These are phyloP conservation scores for Sipunculus nudus DNA, from an alignment of 2,888 invertebrate species.

Conservation along the genomic window DNA sequence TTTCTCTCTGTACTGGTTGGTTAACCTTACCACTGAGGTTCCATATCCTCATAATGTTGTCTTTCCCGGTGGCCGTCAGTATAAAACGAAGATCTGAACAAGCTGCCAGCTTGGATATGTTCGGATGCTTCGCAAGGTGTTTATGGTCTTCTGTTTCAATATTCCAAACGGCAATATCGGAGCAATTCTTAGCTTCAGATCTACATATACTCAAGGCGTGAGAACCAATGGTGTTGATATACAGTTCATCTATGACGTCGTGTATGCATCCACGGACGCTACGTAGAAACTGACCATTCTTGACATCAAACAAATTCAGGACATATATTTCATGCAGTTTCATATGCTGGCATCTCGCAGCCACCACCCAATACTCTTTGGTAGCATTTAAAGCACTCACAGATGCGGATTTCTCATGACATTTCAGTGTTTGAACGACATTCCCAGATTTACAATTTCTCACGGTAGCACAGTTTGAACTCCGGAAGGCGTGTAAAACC, in stretches of 20 bases:
- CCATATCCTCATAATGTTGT: slow-evolving; percentile 58
- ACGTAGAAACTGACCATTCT: slow-evolving; percentile 53
- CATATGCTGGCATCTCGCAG: slow-evolving; percentile 56
- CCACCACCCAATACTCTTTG: slow-evolving; percentile 58
- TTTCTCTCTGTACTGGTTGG: slow-evolving; percentile 53
- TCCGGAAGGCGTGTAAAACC: slow-evolving; percentile 56
- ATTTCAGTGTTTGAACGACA: slow-evolving; percentile 50
- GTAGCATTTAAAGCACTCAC: slow-evolving; percentile 56
- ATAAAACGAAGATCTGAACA: slow-evolving; percentile 57
- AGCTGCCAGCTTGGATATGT: slow-evolving; percentile 51
- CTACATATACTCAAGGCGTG: slow-evolving; percentile 57
- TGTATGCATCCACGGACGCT: slow-evolving; percentile 58
- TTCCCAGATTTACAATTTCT: slow-evolving; percentile 54
- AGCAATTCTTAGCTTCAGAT: slow-evolving; percentile 49
- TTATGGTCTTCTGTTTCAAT: slow-evolving; percentile 65
- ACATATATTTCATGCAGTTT: slow-evolving; percentile 54
- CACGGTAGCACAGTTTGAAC: slow-evolving; percentile 50
- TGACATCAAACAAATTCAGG: slow-evolving; percentile 58
- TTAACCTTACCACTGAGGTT: slow-evolving; percentile 56
- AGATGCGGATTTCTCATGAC: slow-evolving; percentile 45
- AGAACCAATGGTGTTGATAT: slow-evolving; percentile 55
- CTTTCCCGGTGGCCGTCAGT: slow-evolving; percentile 53
- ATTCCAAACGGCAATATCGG: slow-evolving; percentile 63
- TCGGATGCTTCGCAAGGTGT: slow-evolving; percentile 59
- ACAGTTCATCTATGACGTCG: slow-evolving; percentile 51